Conservation (phyloP, 2,888 invertebrate genomes). For the Theodoxus fluviatilis region DNA sequence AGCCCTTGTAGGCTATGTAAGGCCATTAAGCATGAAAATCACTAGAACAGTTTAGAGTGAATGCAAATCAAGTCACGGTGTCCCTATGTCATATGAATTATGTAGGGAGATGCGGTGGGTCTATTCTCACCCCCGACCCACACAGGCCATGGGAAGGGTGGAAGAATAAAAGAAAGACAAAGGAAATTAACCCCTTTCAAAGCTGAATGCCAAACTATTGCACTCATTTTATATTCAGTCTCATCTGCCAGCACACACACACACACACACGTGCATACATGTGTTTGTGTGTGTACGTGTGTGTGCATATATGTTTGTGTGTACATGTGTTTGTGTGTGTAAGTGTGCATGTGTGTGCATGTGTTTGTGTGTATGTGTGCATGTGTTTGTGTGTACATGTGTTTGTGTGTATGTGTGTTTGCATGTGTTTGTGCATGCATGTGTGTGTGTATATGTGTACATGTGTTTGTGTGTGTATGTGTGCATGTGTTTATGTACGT, state of each 20-base stretch:
- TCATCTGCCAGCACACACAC: neutral
- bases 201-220: neutral
- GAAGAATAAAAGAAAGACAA: neutral
- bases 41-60: too few species aligned
- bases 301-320: neutral
- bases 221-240: neutral
- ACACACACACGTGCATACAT: neutral
- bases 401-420: neutral
- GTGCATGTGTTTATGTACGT: too few species aligned
- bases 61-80: too few species aligned
- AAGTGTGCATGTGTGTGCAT: neutral
- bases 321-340: constrained; percentile 6
- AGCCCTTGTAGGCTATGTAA: too few species aligned
- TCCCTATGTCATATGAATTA: too few species aligned
- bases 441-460: neutral
- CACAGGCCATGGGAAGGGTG: too few species aligned
- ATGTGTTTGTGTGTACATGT: neutral
- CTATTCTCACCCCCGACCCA: too few species aligned
- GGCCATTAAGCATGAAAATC: too few species aligned
- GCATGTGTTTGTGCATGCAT: neutral
- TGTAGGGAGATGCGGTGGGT: too few species aligned
- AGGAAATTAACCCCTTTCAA: neutral
- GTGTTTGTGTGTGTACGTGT: neutral
- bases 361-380: neutral
- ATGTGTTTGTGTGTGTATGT: too few species aligned